Percentiles rank a stretch among this genome's conserved stretches.
These are phyloP conservation scores for Trigoniulus corallinus DNA, from an alignment of 1,140 invertebrate genomes.

Conservation along the genomic window DNA sequence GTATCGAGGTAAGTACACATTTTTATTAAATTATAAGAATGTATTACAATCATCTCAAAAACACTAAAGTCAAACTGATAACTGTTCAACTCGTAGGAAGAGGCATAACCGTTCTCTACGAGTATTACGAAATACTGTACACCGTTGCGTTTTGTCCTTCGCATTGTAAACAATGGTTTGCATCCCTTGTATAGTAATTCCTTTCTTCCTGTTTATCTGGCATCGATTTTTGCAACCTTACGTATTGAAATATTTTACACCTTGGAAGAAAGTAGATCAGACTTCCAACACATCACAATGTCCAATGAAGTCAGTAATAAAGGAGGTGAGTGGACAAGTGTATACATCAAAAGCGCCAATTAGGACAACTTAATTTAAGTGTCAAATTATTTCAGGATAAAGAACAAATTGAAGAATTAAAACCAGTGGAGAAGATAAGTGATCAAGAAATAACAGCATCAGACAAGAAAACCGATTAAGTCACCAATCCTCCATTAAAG, in stretches of 20 bases:
- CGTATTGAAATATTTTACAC: conserved; percentile 50
- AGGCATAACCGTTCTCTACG: neutral
- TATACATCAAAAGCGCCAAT: neutral
- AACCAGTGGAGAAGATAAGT: too few relatives aligned
- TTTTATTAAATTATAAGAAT: too few relatives aligned
- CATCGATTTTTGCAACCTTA: conserved; percentile 56
- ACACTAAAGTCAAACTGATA: too few relatives aligned
- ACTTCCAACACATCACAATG: neutral
- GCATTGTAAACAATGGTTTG: too few relatives aligned
- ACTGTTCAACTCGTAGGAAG: too few relatives aligned
- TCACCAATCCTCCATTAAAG: too few relatives aligned
- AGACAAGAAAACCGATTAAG: too few relatives aligned
- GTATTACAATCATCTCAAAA: too few relatives aligned
- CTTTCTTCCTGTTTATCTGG: conserved; percentile 52
- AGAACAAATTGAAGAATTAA: neutral
- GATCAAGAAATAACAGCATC: too few relatives aligned
- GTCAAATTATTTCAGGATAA: neutral
- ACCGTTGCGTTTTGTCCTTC: neutral
- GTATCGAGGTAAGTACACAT: too few relatives aligned
- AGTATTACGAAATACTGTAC: neutral
- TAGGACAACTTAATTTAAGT: neutral
- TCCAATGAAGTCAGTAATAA: neutral
- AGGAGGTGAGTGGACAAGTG: neutral
- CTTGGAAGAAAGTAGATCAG: conserved; percentile 24
- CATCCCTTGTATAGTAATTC: conserved; percentile 57